Percentiles rank a stretch among this genome's conserved stretches.
Conservation (phyloP, 2,888 invertebrate species). For the Rhynchonema sp. region DNA sequence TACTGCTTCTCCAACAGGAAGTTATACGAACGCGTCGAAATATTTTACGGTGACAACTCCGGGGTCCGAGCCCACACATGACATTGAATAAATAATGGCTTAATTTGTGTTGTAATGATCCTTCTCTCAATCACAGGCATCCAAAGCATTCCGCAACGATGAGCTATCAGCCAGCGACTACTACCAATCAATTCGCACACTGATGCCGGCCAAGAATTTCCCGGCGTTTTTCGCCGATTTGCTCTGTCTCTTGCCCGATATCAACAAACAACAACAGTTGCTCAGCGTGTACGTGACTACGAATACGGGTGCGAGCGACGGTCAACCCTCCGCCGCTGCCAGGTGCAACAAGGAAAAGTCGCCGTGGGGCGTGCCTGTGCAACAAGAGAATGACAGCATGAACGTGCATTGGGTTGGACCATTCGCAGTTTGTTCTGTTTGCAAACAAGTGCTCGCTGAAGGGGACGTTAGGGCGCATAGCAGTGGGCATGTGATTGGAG, state of each 20-base stretch:
- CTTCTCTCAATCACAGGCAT: background rate
- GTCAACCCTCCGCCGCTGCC: too few relatives aligned
- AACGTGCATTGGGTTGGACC: background rate
- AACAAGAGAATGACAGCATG: too few relatives aligned
- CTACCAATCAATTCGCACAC: background rate
- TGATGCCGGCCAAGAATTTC: background rate
- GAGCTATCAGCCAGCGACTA: background rate
- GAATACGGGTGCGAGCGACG: too few relatives aligned
- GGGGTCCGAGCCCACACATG: too few relatives aligned
- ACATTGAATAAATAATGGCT: too few relatives aligned
- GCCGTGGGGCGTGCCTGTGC: too few relatives aligned
- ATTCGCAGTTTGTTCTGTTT: background rate
- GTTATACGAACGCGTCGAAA: too few relatives aligned
- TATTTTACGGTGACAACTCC: too few relatives aligned
- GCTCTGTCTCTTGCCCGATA: conserved; percentile 1
- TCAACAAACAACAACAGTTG: conserved; percentile 7
- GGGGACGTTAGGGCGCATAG: background rate
- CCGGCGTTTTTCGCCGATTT: background rate
- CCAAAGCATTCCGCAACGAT: background rate
- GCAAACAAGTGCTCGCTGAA: background rate
- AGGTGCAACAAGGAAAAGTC: too few relatives aligned
- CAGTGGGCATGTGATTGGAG: background rate
- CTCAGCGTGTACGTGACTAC: background rate
- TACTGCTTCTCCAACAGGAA: too few relatives aligned
- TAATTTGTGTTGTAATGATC: background rate